Evolutionary conservation across 2,113 vertebrate species (phyloP).

Genomic region (Tauraco erythrolophus): DNA sequence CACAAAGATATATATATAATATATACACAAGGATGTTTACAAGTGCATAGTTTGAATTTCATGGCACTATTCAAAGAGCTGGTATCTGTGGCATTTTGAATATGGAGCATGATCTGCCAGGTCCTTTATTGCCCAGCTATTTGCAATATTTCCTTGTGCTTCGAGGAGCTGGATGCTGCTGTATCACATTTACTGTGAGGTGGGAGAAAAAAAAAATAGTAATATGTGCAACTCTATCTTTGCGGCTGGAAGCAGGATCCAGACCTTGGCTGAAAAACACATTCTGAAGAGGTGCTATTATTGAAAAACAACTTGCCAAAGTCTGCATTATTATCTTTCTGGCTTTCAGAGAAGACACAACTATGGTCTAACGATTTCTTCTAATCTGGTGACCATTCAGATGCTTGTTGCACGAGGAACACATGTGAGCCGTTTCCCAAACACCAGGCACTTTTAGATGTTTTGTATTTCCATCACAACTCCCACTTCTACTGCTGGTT

Average conservation of each 20-base stretch:
- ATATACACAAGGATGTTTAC: neutral
- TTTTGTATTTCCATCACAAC: neutral
- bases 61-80: neutral
- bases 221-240: neutral
- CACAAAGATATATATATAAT: neutral
- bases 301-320: neutral
- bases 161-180: neutral
- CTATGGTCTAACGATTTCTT: slow-evolving; percentile 8
- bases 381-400: neutral
- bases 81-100: neutral
- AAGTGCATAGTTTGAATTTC: neutral
- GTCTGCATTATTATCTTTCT: neutral
- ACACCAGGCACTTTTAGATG: neutral
- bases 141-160: neutral
- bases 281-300: neutral
- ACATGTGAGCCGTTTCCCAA: neutral
- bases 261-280: neutral
- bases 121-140: neutral
- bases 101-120: neutral
- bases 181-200: neutral
- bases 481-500: slow-evolving; percentile 3
- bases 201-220: neutral
- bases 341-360: slow-evolving; percentile 29
- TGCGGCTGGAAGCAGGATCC: neutral
- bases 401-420: neutral